Base-by-base conservation (phyloP, 2,888 invertebrate genomes). In the Cheilosia grossa region DNA sequence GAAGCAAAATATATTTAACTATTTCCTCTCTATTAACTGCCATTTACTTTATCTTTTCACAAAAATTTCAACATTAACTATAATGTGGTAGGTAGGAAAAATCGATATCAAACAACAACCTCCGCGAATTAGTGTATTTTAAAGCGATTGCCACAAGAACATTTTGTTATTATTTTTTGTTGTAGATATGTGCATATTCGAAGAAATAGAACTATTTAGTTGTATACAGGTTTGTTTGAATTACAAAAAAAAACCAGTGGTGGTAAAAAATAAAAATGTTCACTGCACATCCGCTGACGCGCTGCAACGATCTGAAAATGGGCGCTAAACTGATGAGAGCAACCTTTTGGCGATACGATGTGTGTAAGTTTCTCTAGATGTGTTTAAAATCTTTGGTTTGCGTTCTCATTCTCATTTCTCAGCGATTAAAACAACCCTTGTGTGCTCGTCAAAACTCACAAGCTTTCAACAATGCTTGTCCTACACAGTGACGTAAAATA, bases 261-360 rank as follows among this genome's bases (percentile, higher is more conserved):
- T 63, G 13, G 4, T 53, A 17, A 49, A 63, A 15, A 69, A 54
- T 24, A 49, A 53, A 44, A 24, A 17, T 47, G 13, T 66, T 51
- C 19, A 47, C 44, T 51, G 70, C 49, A 51, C 64, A 42, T 73
- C 47, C 21, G 10, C 51, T 42, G 17, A 17, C 49, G 69, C 58
- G 27, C 51, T 69, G 56, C 44, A 30, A 10, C 67, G 17, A 47
- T 64, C 33, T 17, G 58, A 75, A 69, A 64, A 70, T 64, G 75
- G 24, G 42, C 67, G 63, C 74, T 72, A 44, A 58, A 75, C 61
- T 44, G 66, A 58, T 40, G 70, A 17, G 33, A 81, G n/a, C 37
- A 75, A 40, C 17, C 9, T 44, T 19, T 19, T 21, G n/a, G 49
- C 21, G 58, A 13, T 9, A 37, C 37, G 37, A 37, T 37, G 37